Evolutionary conservation across 37 sponge, comb jelly and placozoan species (phyloP), one percentile per base, ranked within the genome.

Genomic region (Eunapius fragilis): DNA sequence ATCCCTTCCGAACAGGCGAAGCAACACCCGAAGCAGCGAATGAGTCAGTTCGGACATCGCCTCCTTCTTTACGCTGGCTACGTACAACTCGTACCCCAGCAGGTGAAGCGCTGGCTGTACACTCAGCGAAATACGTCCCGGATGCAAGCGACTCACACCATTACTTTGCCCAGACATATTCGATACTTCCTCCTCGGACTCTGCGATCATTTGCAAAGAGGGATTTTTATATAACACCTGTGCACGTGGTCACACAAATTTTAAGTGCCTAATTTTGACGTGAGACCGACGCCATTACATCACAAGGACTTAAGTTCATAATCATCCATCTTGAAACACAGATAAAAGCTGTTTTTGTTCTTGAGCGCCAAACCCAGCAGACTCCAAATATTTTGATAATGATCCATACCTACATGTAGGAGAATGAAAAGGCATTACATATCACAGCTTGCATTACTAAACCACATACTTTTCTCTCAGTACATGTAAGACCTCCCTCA

Each of bases 321-420:
- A n/a, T 26, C 45, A 24, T 69, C 68, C 6, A 37, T 87, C 75
- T 4, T 88, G 76, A 74, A 95, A 87, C 9, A 85, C 68, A 10
- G 31, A 36, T 70, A 82, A 89, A 45, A 95, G 84, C 37, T 78
- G 70, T 38, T 89, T 68, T 80, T 95, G 95, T 36, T 95, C 90
- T 25, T 95, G 79, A 6, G n/a, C 7, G 26, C 88, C 80, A 80
- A 95, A 95, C 6, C 93, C 93, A 48, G 89, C 84, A 23, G 95
- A 80, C 76, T 76, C 87, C 68, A 95, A 47, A 67, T 95, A 95
- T 4, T 72, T 71, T 33, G 82, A 23, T 22, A 92, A 68, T 32
- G 82, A 81, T 34, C 95, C 95, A 86, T 92, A 95, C 69, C 95
- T 95, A 80, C n/a, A n/a, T 0, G 25, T 25, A 33, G 3, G 36